Evolutionary conservation across 2,113 vertebrate species (phyloP).

Genomic region (Gopherus evgoodei): DNA sequence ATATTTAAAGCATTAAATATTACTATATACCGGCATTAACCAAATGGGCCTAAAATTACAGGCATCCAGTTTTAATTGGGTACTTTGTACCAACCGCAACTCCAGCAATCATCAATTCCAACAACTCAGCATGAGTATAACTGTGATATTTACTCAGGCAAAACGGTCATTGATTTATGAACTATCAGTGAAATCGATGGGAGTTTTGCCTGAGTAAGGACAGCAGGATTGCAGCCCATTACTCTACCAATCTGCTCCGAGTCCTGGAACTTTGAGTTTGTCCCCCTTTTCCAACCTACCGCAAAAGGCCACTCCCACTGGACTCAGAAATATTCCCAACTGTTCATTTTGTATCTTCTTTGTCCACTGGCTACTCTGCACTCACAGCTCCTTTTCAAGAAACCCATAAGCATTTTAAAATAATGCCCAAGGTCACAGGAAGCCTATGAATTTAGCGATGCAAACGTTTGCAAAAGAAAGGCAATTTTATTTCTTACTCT

Average conservation of each 20-base stretch:
- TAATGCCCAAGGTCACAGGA: background rate
- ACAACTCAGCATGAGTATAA: background rate
- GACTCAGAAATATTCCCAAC: background rate
- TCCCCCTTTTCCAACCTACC: no score
- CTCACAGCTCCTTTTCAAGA: background rate
- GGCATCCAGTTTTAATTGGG: background rate
- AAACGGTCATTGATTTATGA: background rate
- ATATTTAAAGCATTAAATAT: background rate
- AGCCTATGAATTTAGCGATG: conserved; percentile 12
- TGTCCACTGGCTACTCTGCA: background rate
- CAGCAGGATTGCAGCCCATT: background rate
- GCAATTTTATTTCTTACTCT: background rate
- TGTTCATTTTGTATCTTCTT: background rate
- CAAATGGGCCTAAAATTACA: background rate
- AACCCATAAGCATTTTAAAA: background rate
- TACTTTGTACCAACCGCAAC: background rate
- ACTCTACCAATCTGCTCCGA: background rate
- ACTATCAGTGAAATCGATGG: background rate
- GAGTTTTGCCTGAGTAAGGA: background rate
- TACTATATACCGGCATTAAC: background rate
- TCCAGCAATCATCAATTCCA: background rate
- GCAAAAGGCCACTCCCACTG: background rate
- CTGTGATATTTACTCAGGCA: background rate
- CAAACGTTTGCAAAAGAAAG: background rate
- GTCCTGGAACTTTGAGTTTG: background rate